Evolutionary conservation across 2,113 vertebrate species (phyloP).

Genomic region (Hypocryptadius cinnamomeus): DNA sequence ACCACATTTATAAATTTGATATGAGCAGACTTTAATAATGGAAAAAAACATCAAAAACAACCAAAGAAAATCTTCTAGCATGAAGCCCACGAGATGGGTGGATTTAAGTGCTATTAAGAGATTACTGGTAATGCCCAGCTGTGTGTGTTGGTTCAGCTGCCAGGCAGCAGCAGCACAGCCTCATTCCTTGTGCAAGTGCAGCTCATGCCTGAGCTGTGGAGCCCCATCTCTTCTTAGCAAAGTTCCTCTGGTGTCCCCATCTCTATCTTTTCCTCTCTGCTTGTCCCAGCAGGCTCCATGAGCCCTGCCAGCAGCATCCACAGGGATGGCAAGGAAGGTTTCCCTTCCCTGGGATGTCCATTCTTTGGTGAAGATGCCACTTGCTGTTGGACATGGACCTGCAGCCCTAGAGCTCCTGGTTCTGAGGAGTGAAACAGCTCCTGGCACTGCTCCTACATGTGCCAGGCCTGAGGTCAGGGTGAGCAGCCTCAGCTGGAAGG

Average conservation of each 20-base stretch:
- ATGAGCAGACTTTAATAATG: neutral
- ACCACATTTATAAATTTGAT: neutral
- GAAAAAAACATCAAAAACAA: too few species aligned
- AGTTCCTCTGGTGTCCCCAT: neutral
- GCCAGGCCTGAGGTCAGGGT: neutral
- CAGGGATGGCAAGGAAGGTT: fast-evolving
- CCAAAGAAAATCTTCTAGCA: neutral
- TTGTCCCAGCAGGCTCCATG: neutral
- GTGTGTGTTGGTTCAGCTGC: neutral
- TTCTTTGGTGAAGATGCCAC: neutral
- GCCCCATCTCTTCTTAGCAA: fast-evolving
- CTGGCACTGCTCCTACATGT: neutral
- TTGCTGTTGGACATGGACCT: fast-evolving
- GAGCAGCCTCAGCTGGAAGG: neutral
- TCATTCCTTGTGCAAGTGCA: neutral
- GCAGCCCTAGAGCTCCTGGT: neutral
- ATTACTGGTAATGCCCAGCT: neutral
- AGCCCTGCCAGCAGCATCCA: neutral
- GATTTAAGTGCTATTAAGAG: neutral
- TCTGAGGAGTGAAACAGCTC: neutral
- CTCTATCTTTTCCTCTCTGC: neutral
- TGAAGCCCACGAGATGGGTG: neutral
- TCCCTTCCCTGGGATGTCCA: neutral
- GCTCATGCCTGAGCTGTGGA: neutral
- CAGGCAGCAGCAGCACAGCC: neutral